A percentile compares a stretch with the other conserved stretches of the same genome.
Conservation (phyloP, 2,888 invertebrate species). For the Cheilosia urbana region DNA sequence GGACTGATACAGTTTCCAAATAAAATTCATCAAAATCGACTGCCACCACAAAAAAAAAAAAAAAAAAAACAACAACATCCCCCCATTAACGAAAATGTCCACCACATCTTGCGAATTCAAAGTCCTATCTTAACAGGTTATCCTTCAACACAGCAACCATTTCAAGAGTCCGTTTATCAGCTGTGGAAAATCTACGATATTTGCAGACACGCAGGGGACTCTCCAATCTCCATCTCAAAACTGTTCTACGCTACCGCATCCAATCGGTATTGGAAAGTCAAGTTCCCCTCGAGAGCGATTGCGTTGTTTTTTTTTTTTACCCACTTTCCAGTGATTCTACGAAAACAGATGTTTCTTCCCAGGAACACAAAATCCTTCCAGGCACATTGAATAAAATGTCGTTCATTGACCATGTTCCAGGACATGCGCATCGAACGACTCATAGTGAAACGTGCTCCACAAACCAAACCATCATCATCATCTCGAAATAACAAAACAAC, state of each 20-base stretch:
- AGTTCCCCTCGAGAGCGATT: slow-evolving; percentile 36
- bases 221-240: slow-evolving; percentile 29
- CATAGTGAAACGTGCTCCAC: slow-evolving; percentile 73
- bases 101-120: background rate
- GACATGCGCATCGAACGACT: slow-evolving; percentile 47
- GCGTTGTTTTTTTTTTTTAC: slow-evolving; percentile 23
- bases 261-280: slow-evolving; percentile 24
- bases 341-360: slow-evolving; percentile 73
- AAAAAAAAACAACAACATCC: too few relatives aligned
- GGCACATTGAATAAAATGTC: slow-evolving; percentile 63
- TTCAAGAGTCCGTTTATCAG: slow-evolving; percentile 29
- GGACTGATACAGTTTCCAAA: too few relatives aligned
- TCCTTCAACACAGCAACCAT: background rate
- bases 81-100: background rate
- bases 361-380: slow-evolving; percentile 55
- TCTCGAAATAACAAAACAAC: slow-evolving; percentile 47
- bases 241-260: slow-evolving; percentile 29
- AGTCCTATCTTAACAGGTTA: background rate
- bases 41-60: too few relatives aligned
- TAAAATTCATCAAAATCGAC: too few relatives aligned
- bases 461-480: slow-evolving; percentile 34
- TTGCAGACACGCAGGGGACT: slow-evolving; percentile 57
- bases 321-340: slow-evolving; percentile 23
- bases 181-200: slow-evolving; percentile 67
- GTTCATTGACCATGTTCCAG: slow-evolving; percentile 75